Evolutionary conservation across 37 sponge, comb jelly and placozoan genomes (phyloP).

Genomic region (Hexactinellida sp.): DNA sequence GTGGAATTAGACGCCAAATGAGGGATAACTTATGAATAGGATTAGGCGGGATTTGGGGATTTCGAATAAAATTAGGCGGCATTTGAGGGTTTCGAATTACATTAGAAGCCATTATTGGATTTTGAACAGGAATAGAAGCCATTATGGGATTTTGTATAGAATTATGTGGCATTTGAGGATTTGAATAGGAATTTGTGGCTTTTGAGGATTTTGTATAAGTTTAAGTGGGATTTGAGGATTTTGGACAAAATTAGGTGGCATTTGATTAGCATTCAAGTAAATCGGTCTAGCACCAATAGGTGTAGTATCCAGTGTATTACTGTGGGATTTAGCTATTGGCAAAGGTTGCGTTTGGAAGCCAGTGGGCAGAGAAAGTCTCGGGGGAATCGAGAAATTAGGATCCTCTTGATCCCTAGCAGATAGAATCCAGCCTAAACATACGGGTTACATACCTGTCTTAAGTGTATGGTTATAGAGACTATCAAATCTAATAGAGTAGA

Average conservation of each 20-base stretch:
- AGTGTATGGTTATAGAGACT: not conserved
- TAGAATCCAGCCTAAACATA: not conserved
- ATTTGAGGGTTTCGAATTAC: too few species aligned
- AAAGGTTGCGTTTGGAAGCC: not conserved
- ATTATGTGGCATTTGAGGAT: too few species aligned
- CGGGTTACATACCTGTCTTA: slow-evolving; percentile 6
- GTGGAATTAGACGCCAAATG: too few species aligned
- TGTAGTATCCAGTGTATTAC: not conserved
- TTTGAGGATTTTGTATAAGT: too few species aligned
- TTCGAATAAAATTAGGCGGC: too few species aligned
- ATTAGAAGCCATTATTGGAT: too few species aligned
- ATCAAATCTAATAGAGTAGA: not conserved
- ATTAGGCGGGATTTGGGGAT: not conserved
- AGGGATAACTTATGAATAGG: too few species aligned
- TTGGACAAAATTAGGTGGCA: not conserved
- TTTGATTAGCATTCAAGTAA: not conserved
- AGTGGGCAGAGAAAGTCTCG: not conserved
- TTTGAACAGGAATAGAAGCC: too few species aligned
- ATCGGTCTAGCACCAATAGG: not conserved
- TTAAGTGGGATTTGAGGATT: too few species aligned
- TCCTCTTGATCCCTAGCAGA: not conserved
- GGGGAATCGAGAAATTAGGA: not conserved
- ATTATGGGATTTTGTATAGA: too few species aligned
- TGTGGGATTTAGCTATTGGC: not conserved
- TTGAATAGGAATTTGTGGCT: too few species aligned